phyloP scores from a whole-genome alignment of 2,888 invertebrate genomes.

The Coremacera marginata region DNA sequence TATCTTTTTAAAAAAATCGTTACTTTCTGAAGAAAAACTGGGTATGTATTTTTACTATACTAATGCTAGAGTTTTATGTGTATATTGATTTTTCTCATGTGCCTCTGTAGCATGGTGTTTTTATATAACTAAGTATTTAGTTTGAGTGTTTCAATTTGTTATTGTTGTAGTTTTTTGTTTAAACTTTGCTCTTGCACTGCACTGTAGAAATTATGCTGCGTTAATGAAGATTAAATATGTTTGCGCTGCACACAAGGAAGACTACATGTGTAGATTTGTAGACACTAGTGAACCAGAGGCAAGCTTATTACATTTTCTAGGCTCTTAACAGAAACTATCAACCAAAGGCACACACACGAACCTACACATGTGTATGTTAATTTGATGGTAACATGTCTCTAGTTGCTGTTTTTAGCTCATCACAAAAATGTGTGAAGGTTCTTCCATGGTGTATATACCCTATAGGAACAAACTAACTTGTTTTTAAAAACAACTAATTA shows the following conservation, averaged over 20 bases:
- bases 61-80: too few species aligned
- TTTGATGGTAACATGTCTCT: background rate
- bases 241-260: background rate
- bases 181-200: background rate
- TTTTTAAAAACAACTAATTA: too few species aligned
- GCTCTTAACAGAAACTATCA: too few species aligned
- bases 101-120: too few species aligned
- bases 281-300: too few species aligned
- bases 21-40: too few species aligned
- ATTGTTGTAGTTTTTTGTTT: background rate
- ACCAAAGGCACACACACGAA: background rate
- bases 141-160: background rate
- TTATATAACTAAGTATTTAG: too few species aligned
- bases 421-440: background rate
- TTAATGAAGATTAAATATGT: slow-evolving; percentile 16
- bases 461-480: too few species aligned
- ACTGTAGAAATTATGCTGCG: background rate
- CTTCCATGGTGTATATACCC: background rate
- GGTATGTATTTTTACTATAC: too few species aligned
- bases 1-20: too few species aligned
- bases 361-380: background rate
- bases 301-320: too few species aligned
- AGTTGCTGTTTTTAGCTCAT: background rate
- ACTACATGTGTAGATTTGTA: background rate
- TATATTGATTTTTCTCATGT: too few species aligned